Percentiles rank a stretch among this genome's conserved stretches.
phyloP scores from a whole-genome alignment of 2,888 invertebrate genomes.

The Abrostola tripartita region DNA sequence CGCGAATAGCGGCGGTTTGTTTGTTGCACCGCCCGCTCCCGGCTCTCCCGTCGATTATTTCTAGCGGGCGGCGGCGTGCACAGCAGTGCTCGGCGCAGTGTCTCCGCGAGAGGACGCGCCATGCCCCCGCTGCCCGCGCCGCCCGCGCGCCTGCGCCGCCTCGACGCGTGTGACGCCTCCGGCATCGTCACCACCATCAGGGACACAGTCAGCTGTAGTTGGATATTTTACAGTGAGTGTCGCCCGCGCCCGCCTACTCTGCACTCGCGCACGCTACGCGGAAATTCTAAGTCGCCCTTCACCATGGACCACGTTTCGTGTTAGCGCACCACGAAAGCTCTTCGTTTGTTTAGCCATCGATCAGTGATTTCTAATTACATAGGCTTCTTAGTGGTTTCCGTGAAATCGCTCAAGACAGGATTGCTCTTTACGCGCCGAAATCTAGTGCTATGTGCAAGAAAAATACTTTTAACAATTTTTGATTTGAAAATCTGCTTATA shows the following conservation, averaged over 20 bases:
- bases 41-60: conserved; percentile 84
- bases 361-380: conserved; percentile 56
- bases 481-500: conserved; percentile 8
- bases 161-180: conserved; percentile 87
- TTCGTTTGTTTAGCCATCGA: conserved; percentile 49
- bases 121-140: conserved; percentile 85
- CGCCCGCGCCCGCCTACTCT: conserved; percentile 53
- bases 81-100: conserved; percentile 82
- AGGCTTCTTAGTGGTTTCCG: conserved; percentile 24
- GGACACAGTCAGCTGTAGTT: conserved; percentile 91
- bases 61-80: conserved; percentile 73
- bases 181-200: conserved; percentile 89
- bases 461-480: conserved; percentile 25
- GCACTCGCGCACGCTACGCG: conserved; percentile 42
- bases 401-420: conserved; percentile 35
- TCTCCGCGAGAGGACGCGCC: conserved; percentile 77
- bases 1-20: conserved; percentile 86
- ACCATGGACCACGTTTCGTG: conserved; percentile 61
- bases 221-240: conserved; percentile 93
- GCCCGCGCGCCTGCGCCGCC: conserved; percentile 74
- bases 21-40: conserved; percentile 86
- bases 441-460: conserved; percentile 43
- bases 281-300: conserved; percentile 59
- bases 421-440: conserved; percentile 19
- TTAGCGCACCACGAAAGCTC: conserved; percentile 55